These are phyloP conservation scores for Hylaea fasciaria DNA, from an alignment of 2,888 invertebrate genomes.

Conservation along the genomic window DNA sequence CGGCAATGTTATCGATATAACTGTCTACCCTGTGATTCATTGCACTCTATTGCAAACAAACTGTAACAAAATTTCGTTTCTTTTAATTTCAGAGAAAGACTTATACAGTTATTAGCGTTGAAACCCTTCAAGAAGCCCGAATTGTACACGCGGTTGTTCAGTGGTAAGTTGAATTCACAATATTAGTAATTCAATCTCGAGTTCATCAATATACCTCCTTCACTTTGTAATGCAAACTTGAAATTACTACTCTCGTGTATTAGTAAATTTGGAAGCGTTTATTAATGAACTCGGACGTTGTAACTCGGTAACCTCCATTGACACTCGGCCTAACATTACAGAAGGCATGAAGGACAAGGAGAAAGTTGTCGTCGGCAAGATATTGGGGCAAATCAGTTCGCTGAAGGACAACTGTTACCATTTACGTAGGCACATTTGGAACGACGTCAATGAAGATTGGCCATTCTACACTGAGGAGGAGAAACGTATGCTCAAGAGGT, in stretches of 20 bases:
- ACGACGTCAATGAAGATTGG: constrained; percentile 97
- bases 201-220: constrained; percentile 10
- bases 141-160: constrained; percentile 91
- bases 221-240: no score
- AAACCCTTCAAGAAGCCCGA: constrained; percentile 97
- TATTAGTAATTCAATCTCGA: constrained; percentile 7
- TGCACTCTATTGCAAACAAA: background rate
- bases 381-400: constrained; percentile 91
- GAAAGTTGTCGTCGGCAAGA: constrained; percentile 89
- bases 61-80: constrained; percentile 9
- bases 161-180: constrained; percentile 85
- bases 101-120: constrained; percentile 96
- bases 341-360: constrained; percentile 96
- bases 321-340: constrained; percentile 72
- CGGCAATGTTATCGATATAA: background rate
- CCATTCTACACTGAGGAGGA: constrained; percentile 97
- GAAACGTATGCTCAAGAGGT: constrained; percentile 94
- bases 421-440: constrained; percentile 94
- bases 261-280: no score
- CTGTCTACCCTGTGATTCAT: background rate
- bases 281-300: constrained; percentile 22
- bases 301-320: constrained; percentile 43
- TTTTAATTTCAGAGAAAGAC: constrained; percentile 91
- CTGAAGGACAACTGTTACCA: constrained; percentile 96
- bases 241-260: no score